Percentiles rank a stretch among this genome's conserved stretches.
Conservation (phyloP, 2,888 invertebrate species). For the Maniola hyperantus region DNA sequence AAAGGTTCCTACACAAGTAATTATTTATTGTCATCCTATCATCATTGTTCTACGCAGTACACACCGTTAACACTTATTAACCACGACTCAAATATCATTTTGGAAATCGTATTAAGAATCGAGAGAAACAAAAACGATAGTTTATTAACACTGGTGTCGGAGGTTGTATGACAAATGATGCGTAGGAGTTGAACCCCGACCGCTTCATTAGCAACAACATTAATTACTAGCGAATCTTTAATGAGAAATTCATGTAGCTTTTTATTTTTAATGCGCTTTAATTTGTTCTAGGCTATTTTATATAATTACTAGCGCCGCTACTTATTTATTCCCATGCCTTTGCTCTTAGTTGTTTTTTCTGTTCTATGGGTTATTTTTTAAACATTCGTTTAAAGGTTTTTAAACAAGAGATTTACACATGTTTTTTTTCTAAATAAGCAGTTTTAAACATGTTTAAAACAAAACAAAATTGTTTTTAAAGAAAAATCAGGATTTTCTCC, state of each 20-base stretch:
- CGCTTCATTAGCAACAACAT: constrained; percentile 73
- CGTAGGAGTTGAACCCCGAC: constrained; percentile 69
- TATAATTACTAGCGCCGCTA: constrained; percentile 29
- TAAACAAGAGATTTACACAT: no score
- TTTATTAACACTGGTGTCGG: constrained; percentile 66
- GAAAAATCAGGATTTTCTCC: no score
- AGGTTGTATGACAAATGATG: constrained; percentile 79
- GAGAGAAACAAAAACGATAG: constrained; percentile 42
- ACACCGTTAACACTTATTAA: background rate
- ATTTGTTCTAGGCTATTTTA: constrained; percentile 43
- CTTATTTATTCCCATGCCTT: background rate
- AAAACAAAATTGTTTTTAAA: no score
- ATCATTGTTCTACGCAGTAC: background rate
- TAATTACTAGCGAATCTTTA: constrained; percentile 73
- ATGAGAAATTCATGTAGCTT: constrained; percentile 60
- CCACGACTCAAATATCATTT: constrained; percentile 21
- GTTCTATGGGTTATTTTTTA: background rate
- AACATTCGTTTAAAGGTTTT: background rate
- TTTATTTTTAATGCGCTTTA: constrained; percentile 48
- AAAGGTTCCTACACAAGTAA: no score
- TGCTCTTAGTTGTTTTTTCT: background rate
- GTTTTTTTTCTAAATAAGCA: no score
- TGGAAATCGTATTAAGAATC: constrained; percentile 37
- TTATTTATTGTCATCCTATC: background rate
- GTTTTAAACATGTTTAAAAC: no score